phyloP scores from a whole-genome alignment of 2,113 vertebrate genomes.

The Grantiella picta region DNA sequence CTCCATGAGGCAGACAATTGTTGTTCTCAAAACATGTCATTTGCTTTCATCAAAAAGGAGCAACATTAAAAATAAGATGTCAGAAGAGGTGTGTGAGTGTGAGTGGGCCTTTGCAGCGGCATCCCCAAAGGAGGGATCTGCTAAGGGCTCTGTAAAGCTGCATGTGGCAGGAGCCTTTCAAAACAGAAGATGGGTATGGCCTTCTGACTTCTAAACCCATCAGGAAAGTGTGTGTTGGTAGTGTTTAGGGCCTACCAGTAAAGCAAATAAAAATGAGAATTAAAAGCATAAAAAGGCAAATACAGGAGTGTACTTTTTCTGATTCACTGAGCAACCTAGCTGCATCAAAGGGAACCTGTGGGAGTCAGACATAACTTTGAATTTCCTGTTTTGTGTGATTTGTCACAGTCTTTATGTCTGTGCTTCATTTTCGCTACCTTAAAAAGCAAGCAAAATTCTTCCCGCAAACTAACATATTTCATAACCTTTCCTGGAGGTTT shows the following conservation, averaged over 20 bases:
- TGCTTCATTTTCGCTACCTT: constrained; percentile 47
- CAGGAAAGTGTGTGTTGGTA: background rate
- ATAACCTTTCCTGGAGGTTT: background rate
- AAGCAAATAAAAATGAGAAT: background rate
- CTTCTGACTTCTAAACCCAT: background rate
- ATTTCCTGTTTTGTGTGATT: constrained; percentile 63
- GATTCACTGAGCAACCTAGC: background rate
- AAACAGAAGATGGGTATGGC: background rate
- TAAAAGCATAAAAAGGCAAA: background rate
- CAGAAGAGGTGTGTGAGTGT: background rate
- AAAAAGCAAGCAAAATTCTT: constrained; percentile 19
- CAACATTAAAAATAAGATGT: background rate
- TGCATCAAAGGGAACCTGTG: constrained; percentile 11
- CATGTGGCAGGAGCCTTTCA: background rate
- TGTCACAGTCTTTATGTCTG: constrained; percentile 36
- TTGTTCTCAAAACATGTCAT: background rate
- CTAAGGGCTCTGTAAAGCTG: background rate
- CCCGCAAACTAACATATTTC: background rate
- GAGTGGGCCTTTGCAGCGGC: background rate
- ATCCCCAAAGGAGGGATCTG: background rate
- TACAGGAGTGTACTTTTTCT: background rate
- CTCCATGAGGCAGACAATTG: background rate
- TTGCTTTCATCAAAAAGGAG: background rate
- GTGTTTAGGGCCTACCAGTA: background rate
- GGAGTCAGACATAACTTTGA: constrained; percentile 19